Conservation (phyloP, 2,797 vertebrate species). For the Passerculus sandwichensis region DNA sequence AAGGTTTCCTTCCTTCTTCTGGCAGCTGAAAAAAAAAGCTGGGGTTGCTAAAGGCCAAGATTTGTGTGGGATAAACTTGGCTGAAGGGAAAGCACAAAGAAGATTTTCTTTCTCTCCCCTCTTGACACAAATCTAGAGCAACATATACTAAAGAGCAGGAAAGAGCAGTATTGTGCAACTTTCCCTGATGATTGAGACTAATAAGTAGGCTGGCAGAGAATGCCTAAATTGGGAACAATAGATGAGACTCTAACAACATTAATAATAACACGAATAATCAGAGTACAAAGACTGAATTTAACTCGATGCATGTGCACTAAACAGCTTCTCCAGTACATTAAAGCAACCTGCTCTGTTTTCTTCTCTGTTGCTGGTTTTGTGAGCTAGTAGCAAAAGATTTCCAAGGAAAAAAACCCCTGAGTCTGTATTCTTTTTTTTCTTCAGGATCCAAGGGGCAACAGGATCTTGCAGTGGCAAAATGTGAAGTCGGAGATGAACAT, state of each 20-base stretch:
- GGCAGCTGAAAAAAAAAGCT: neutral
- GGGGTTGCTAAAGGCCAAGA: neutral
- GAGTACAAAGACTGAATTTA: neutral
- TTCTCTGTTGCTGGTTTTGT: neutral
- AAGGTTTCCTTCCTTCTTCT: neutral
- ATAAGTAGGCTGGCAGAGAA: neutral
- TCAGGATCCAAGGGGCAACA: constrained; percentile 75
- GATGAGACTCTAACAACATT: neutral
- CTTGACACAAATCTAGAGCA: neutral
- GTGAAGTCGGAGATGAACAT: constrained; percentile 66
- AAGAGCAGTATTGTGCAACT: neutral
- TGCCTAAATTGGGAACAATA: neutral
- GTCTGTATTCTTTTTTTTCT: neutral
- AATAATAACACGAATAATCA: neutral
- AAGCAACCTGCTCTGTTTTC: neutral
- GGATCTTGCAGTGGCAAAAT: constrained; percentile 76
- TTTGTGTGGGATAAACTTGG: neutral
- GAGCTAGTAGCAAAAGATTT: neutral
- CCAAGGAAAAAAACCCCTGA: neutral
- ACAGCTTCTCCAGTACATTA: neutral
- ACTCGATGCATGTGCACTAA: neutral
- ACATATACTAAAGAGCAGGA: neutral
- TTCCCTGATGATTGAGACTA: neutral
- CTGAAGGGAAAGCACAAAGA: neutral
- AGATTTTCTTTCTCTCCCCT: neutral